Evolutionary conservation across 2,113 vertebrate genomes (phyloP).

Genomic region (Micronisus gabar): DNA sequence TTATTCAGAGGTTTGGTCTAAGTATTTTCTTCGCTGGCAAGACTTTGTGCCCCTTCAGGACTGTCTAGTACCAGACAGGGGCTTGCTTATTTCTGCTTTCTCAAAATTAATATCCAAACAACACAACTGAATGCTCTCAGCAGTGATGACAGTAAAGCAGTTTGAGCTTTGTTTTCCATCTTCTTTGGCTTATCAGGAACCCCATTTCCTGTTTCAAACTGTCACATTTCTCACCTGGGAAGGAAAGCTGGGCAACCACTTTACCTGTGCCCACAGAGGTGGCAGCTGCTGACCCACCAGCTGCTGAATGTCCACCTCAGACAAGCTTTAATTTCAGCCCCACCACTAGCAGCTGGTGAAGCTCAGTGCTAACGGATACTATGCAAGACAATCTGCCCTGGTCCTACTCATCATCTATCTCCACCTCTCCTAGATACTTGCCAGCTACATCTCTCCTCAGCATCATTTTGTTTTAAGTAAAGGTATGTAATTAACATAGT

Average conservation of each 20-base stretch:
- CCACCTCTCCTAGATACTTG: neutral
- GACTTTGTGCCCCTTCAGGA: neutral
- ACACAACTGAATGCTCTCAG: neutral
- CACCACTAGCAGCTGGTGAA: neutral
- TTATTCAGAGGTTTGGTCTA: neutral
- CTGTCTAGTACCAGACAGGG: neutral
- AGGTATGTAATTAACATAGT: neutral
- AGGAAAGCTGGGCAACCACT: neutral
- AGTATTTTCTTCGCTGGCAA: neutral
- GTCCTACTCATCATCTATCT: neutral
- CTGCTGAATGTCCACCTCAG: neutral
- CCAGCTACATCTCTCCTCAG: neutral
- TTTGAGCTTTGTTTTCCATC: neutral
- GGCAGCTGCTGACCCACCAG: neutral
- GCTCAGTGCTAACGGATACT: accelerated
- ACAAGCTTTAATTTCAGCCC: neutral
- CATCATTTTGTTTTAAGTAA: neutral
- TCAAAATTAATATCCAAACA: neutral
- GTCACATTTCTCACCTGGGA: neutral
- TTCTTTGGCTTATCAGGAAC: neutral
- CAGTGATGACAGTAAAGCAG: neutral
- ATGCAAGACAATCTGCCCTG: neutral
- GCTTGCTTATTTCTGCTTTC: neutral
- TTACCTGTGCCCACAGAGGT: neutral
- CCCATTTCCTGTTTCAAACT: neutral